A percentile compares a stretch with the other conserved stretches of the same genome.
Evolutionary conservation across 2,888 invertebrate genomes (phyloP).

Genomic region (Drosophila borealis): DNA sequence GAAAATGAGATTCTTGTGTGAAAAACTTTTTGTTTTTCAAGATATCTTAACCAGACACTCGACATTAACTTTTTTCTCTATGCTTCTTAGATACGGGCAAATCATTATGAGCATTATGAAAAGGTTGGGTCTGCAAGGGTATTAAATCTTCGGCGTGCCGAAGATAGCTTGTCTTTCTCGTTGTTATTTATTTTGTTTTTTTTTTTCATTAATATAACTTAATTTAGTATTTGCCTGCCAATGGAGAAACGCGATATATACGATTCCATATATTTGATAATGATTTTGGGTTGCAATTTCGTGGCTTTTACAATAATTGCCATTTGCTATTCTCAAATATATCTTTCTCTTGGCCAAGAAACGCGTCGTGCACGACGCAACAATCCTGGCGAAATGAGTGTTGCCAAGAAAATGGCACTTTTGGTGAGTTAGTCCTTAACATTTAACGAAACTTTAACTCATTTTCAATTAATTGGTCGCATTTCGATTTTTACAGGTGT

Average conservation of each 20-base stretch:
- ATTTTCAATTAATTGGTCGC: not conserved
- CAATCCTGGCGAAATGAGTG: slow-evolving; percentile 88
- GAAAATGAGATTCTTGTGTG: too few relatives aligned
- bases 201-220: not conserved
- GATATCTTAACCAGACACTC: too few relatives aligned
- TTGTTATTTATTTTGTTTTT: too few relatives aligned
- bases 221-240: slow-evolving; percentile 92
- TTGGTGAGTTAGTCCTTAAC: slow-evolving; percentile 86
- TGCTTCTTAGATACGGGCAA: too few relatives aligned
- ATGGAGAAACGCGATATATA: slow-evolving; percentile 90
- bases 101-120: too few relatives aligned
- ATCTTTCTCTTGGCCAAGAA: slow-evolving; percentile 91
- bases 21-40: too few relatives aligned
- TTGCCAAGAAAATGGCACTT: slow-evolving; percentile 96
- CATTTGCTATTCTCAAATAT: slow-evolving; percentile 94
- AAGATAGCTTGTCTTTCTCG: too few relatives aligned
- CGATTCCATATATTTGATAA: slow-evolving; percentile 91
- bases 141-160: too few relatives aligned
- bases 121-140: too few relatives aligned
- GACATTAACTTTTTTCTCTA: too few relatives aligned
- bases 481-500: slow-evolving; percentile 83
- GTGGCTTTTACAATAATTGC: slow-evolving; percentile 93
- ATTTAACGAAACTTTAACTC: not conserved
- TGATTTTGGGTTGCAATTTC: slow-evolving; percentile 91
- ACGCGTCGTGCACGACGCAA: slow-evolving; percentile 86